Evolutionary conservation across 1,140 invertebrate species (phyloP), one percentile per base, ranked within the genome.

Genomic region (Drosophila oshimai): DNA sequence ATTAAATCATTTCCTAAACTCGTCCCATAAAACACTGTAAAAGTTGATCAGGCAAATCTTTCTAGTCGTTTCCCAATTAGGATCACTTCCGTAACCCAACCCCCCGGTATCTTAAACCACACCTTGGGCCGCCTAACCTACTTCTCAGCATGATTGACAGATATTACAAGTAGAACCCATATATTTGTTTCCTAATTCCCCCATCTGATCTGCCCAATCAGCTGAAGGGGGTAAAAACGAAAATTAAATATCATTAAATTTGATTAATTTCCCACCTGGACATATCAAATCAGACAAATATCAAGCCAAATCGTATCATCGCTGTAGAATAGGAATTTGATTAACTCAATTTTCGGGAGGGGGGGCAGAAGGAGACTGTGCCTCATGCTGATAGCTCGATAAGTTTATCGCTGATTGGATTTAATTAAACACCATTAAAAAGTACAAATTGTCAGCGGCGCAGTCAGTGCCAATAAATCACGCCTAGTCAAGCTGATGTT

Each of bases 351-450:
- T 65, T 49, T 24, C 1, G 31, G n/a, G n/a, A n/a, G n/a, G 13
- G 20, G 7, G 50, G 37, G 36, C 31, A 15, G 36, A 31, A 44
- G 64, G 71, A 39, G 64, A 57, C 53, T 57, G 74, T 67, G 65
- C 54, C 70, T 72, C 70, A 53, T 78, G 80, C 80, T 86, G 79
- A 86, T 87, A 86, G 57, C 49, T 62, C 33, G 55, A 80, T 84
- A 12, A 39, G 29, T 33, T 69, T 86, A 86, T 86, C 80, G 68
- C 77, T 86, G 81, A 87, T 87, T 87, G 78, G 73, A 46, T 81
- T 87, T 87, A 87, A 87, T 87, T 87, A 87, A 87, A 87, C 81
- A 77, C 77, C 69, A 87, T 88, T 87, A 87, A 87, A 71, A 54
- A 76, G 68, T 79, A 74, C 71, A 77, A 58, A 86, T 76, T 86